These are phyloP conservation scores for Aphidius gifuensis DNA, from an alignment of 1,140 invertebrate genomes.

Conservation along the genomic window DNA sequence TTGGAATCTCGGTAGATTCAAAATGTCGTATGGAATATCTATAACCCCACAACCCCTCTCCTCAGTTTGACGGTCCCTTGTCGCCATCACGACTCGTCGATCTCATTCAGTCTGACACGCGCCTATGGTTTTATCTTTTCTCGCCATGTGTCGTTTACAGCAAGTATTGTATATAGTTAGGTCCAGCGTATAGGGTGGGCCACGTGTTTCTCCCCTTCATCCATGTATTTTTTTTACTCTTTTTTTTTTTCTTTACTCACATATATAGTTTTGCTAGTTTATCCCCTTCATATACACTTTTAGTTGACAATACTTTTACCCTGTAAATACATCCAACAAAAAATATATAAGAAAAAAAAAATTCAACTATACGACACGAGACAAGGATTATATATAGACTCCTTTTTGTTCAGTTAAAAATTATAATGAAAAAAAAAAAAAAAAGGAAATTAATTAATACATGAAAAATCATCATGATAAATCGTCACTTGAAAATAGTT, in stretches of 20 bases:
- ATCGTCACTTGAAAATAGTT: too few species aligned
- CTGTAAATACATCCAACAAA: too few species aligned
- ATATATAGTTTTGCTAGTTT: too few species aligned
- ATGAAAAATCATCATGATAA: too few species aligned
- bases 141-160: slow-evolving; percentile 25
- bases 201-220: slow-evolving; percentile 10
- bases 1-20: neutral
- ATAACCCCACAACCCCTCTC: neutral
- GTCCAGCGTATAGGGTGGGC: slow-evolving; percentile 17
- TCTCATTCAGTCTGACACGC: slow-evolving; percentile 30
- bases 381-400: neutral
- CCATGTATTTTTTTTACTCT: neutral
- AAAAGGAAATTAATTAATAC: too few species aligned
- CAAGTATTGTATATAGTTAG: neutral
- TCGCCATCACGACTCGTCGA: slow-evolving; percentile 31
- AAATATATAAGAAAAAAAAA: too few species aligned
- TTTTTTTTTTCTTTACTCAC: neutral
- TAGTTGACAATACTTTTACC: too few species aligned
- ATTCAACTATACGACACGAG: neutral
- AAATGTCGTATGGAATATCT: too few species aligned
- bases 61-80: slow-evolving; percentile 17
- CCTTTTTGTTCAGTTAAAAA: too few species aligned
- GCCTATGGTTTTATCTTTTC: slow-evolving; percentile 31
- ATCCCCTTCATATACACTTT: too few species aligned
- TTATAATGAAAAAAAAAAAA: too few species aligned